Percentiles rank a stretch among this genome's conserved stretches.
These are phyloP conservation scores for Melanerpes formicivorus DNA, from an alignment of 2,113 vertebrate genomes.

Conservation along the genomic window DNA sequence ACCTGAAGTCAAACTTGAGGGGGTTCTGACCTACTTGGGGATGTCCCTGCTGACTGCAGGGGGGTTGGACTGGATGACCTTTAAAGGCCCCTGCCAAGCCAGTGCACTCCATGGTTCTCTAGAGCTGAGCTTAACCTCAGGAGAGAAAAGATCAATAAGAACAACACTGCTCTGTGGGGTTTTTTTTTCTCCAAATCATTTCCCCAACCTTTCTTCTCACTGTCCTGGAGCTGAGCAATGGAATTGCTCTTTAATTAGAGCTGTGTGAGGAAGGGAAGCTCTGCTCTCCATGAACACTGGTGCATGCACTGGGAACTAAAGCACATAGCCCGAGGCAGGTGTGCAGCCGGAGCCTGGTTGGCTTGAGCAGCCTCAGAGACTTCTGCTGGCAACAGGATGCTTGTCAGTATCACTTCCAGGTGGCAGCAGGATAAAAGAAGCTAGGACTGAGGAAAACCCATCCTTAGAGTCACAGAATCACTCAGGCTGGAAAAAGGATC, in stretches of 20 bases:
- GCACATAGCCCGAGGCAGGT: accelerated
- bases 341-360: background rate
- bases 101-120: too few species aligned
- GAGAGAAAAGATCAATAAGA: background rate
- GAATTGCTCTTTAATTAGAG: background rate
- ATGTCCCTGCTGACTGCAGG: too few species aligned
- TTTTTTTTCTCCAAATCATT: background rate
- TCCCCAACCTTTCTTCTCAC: background rate
- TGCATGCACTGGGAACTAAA: background rate
- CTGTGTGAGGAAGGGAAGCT: background rate
- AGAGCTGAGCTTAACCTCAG: background rate
- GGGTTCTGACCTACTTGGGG: too few species aligned
- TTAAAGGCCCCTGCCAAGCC: too few species aligned
- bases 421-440: background rate
- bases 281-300: background rate
- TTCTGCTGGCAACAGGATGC: background rate
- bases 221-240: background rate
- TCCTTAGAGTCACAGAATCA: too few species aligned
- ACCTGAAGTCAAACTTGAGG: too few species aligned
- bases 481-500: too few species aligned
- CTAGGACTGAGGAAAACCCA: background rate
- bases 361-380: background rate
- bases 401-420: background rate
- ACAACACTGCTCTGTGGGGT: background rate
- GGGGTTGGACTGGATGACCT: too few species aligned